A percentile compares a stretch with the other conserved stretches of the same genome.
phyloP scores from a whole-genome alignment of 2,113 vertebrate genomes.

The Rhynchopsitta pachyrhyncha region DNA sequence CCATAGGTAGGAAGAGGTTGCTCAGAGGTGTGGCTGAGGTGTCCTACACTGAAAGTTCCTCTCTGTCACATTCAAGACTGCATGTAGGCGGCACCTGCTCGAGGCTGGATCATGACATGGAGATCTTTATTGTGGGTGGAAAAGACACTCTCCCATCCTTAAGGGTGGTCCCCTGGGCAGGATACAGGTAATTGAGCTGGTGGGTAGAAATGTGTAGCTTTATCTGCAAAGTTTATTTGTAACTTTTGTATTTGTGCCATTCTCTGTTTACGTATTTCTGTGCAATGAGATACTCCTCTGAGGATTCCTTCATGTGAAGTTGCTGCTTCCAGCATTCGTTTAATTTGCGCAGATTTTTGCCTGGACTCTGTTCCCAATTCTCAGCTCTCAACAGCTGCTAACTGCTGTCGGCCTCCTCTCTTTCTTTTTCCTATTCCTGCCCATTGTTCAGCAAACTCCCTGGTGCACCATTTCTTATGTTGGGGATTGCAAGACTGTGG shows the following conservation, averaged over 20 bases:
- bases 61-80: neutral
- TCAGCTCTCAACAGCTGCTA: neutral
- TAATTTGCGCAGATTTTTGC: neutral
- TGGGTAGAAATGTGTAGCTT: neutral
- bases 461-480: neutral
- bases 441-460: neutral
- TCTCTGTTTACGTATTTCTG: neutral
- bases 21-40: accelerated
- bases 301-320: neutral
- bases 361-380: neutral
- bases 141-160: neutral
- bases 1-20: neutral
- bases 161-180: neutral
- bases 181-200: neutral
- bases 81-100: accelerated
- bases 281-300: neutral
- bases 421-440: neutral
- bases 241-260: neutral
- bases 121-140: neutral
- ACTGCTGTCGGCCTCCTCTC: neutral
- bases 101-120: neutral
- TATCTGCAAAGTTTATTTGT: neutral
- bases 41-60: neutral
- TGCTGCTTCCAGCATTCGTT: neutral
- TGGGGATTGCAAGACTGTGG: neutral